A percentile compares a stretch with the other conserved stretches of the same genome.
Evolutionary conservation across 2,797 vertebrate species (phyloP).

Genomic region (Trematomus bernacchii): DNA sequence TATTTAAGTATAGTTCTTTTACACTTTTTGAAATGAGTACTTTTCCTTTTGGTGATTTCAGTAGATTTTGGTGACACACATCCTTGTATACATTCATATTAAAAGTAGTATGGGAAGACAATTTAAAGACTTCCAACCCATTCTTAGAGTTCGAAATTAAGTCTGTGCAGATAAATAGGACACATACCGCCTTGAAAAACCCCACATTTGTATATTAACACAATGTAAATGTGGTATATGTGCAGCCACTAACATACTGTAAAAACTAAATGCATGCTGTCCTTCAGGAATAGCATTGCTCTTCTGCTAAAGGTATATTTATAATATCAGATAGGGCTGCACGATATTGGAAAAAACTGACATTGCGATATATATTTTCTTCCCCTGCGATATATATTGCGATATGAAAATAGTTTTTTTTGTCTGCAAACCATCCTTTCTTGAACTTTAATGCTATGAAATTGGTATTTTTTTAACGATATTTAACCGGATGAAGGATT

Average conservation of each 20-base stretch:
- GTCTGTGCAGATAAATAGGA: not conserved
- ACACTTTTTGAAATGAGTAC: no score
- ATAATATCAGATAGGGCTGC: conserved; percentile 1
- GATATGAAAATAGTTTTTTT: no score
- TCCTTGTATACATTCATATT: not conserved
- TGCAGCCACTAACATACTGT: not conserved
- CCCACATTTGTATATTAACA: not conserved
- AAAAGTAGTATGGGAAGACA: not conserved
- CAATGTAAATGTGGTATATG: not conserved
- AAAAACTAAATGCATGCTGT: not conserved
- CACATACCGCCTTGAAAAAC: not conserved
- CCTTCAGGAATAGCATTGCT: not conserved
- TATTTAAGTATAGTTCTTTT: no score
- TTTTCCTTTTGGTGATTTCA: no score
- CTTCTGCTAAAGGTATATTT: not conserved
- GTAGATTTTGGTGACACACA: no score
- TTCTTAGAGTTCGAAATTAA: not conserved
- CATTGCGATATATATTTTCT: no score
- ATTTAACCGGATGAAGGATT: no score
- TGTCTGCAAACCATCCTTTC: no score
- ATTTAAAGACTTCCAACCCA: not conserved
- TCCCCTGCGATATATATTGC: no score
- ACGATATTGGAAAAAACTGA: no score
- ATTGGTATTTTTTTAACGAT: no score
- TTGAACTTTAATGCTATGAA: no score